These are phyloP conservation scores for Calidris pugnax DNA, from an alignment of 2,113 vertebrate genomes.

Conservation along the genomic window DNA sequence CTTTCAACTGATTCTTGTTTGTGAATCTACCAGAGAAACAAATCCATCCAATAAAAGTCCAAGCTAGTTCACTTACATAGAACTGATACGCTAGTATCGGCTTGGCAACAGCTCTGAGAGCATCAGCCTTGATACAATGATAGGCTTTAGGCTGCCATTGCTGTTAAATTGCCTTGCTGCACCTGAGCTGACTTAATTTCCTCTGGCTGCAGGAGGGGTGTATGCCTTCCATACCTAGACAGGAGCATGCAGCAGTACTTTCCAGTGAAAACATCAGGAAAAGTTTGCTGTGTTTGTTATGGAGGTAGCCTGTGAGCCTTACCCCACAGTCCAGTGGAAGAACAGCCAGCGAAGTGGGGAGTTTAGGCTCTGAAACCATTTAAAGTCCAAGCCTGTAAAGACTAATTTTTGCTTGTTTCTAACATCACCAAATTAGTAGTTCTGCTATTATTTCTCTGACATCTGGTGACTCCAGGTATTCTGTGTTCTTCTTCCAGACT, in stretches of 20 bases:
- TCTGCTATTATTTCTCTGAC: background rate
- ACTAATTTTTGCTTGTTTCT: background rate
- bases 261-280: background rate
- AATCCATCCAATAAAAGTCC: background rate
- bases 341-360: fast-evolving
- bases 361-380: background rate
- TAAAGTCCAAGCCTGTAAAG: background rate
- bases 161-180: too few species aligned
- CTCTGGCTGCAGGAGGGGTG: background rate
- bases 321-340: fast-evolving
- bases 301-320: background rate
- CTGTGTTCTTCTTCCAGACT: background rate
- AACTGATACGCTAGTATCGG: background rate
- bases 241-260: background rate
- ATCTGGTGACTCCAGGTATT: background rate
- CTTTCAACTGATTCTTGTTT: background rate
- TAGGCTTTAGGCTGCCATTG: background rate
- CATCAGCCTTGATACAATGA: fast-evolving
- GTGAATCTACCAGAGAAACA: background rate
- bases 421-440: background rate
- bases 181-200: too few species aligned
- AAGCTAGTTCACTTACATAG: fast-evolving
- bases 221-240: background rate
- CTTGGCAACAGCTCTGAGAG: background rate
- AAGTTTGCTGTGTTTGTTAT: background rate